A percentile compares a stretch with the other conserved stretches of the same genome.
phyloP scores from a whole-genome alignment of 2,888 invertebrate genomes.

The Unio pictorum region DNA sequence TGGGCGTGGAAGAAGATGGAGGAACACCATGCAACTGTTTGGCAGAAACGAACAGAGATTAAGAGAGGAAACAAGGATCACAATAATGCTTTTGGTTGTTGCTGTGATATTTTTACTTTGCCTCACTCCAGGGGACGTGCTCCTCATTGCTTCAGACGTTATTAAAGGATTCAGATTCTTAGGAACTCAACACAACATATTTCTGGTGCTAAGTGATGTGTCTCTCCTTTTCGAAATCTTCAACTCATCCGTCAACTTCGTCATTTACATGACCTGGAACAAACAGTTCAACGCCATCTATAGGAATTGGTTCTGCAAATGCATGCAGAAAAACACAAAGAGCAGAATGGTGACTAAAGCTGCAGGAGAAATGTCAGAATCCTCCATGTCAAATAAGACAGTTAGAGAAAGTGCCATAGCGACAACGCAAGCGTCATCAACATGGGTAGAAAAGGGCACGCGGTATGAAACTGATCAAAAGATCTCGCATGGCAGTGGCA shows the following conservation, averaged over 20 bases:
- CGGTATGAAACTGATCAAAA: too few relatives aligned
- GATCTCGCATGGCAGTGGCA: too few relatives aligned
- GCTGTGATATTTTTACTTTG: slow-evolving; percentile 33
- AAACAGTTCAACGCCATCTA: slow-evolving; percentile 28
- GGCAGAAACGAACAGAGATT: slow-evolving; percentile 9
- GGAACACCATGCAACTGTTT: slow-evolving; percentile 4
- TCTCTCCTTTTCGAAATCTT: slow-evolving; percentile 35
- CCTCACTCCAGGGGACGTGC: slow-evolving; percentile 25
- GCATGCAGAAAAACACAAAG: background rate
- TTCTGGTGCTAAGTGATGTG: slow-evolving; percentile 31
- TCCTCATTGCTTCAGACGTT: slow-evolving; percentile 16
- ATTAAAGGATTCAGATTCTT: slow-evolving; percentile 27
- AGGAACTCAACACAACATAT: slow-evolving; percentile 37
- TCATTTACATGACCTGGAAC: slow-evolving; percentile 40
- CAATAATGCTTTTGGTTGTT: slow-evolving; percentile 30
- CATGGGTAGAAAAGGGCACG: too few relatives aligned
- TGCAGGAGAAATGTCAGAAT: too few relatives aligned
- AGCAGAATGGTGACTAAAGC: too few relatives aligned
- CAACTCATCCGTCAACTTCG: slow-evolving; percentile 40
- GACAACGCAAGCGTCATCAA: too few relatives aligned
- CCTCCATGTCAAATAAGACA: too few relatives aligned
- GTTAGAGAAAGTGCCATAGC: too few relatives aligned
- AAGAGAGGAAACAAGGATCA: slow-evolving; percentile 25
- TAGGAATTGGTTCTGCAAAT: slow-evolving; percentile 24
- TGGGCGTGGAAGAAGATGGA: slow-evolving; percentile 14